Evolutionary conservation across 2,113 vertebrate genomes (phyloP).

Genomic region (Nannobrachium achirus): DNA sequence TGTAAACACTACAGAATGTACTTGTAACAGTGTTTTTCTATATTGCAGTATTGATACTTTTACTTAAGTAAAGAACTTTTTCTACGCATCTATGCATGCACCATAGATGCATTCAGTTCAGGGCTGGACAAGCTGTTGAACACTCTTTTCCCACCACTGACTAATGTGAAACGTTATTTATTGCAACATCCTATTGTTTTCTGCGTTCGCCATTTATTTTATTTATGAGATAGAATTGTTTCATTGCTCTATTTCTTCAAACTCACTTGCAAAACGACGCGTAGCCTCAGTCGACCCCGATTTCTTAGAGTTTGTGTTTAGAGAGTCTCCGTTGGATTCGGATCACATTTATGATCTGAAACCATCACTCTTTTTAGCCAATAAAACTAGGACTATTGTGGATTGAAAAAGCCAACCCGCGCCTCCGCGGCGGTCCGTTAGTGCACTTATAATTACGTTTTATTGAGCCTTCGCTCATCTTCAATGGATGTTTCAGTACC

Average conservation of each 20-base stretch:
- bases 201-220: constrained; percentile 37
- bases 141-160: neutral
- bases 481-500: constrained; percentile 27
- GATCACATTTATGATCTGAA: constrained; percentile 30
- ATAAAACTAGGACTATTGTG: constrained; percentile 38
- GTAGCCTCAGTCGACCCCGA: constrained; percentile 32
- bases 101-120: neutral
- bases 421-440: constrained; percentile 38
- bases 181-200: neutral
- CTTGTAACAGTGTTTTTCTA: too few relatives aligned
- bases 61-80: too few relatives aligned
- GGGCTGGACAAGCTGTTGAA: neutral
- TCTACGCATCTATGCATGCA: too few relatives aligned
- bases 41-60: too few relatives aligned
- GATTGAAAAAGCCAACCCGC: constrained; percentile 37
- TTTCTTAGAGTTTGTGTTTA: constrained; percentile 29
- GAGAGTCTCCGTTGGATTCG: constrained; percentile 26
- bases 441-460: constrained; percentile 45
- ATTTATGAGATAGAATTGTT: constrained; percentile 38
- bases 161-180: neutral
- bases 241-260: constrained; percentile 25
- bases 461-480: constrained; percentile 43
- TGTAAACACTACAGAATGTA: too few relatives aligned
- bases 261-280: constrained; percentile 3
- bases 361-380: constrained; percentile 19